Conservation (phyloP, 2,797 vertebrate genomes). For the Knipowitschia caucasica region DNA sequence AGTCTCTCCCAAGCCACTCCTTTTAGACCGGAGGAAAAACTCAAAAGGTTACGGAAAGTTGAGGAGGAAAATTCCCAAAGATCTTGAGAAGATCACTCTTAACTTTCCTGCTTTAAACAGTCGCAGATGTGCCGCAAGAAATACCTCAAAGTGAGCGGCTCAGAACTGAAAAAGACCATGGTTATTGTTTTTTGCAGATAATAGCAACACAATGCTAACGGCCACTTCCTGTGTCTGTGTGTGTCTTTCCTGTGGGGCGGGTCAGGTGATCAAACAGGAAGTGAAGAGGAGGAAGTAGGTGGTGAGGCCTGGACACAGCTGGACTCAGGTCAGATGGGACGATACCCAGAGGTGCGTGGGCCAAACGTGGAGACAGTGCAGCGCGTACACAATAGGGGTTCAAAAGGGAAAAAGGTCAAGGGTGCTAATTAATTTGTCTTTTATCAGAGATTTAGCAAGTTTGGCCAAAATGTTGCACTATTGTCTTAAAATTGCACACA, state of each 20-base stretch:
- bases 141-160: neutral
- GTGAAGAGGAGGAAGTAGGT: constrained; percentile 19
- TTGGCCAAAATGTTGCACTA: too few species aligned
- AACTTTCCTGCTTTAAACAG: neutral
- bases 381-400: neutral
- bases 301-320: constrained; percentile 50
- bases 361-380: neutral
- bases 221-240: constrained; percentile 4
- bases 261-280: constrained; percentile 28
- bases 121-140: neutral
- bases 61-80: constrained; percentile 9
- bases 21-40: constrained; percentile 2
- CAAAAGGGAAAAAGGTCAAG: neutral
- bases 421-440: too few species aligned
- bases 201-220: constrained; percentile 14
- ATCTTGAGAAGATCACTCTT: neutral
- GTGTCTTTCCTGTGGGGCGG: constrained; percentile 29
- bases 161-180: neutral
- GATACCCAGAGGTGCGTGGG: neutral
- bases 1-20: neutral
- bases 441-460: too few species aligned
- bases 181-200: constrained; percentile 13
- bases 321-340: constrained; percentile 25
- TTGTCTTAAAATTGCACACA: too few species aligned
- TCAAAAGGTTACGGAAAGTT: constrained; percentile 1